These are phyloP conservation scores for Ashinkailepas kermadecensis DNA, from an alignment of 2,888 invertebrate species.

Conservation along the genomic window DNA sequence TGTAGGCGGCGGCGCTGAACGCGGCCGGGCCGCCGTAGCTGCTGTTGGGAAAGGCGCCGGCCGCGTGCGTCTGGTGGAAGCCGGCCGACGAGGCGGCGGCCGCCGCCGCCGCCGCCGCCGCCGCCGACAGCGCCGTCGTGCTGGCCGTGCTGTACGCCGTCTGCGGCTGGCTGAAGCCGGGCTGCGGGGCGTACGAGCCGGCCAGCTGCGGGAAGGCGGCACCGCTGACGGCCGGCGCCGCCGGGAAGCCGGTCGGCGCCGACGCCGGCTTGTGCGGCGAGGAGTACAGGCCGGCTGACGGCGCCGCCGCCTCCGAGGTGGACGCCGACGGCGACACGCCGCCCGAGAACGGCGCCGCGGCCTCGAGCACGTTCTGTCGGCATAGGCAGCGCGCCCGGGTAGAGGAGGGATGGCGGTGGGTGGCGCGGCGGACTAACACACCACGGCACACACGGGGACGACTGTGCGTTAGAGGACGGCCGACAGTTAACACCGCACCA, in stretches of 20 bases:
- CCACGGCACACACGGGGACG: neutral
- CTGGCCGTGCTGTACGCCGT: neutral
- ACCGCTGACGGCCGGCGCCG: neutral
- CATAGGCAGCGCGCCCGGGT: neutral
- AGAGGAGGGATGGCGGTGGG: neutral
- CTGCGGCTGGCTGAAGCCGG: neutral
- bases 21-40: neutral
- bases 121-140: neutral
- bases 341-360: neutral
- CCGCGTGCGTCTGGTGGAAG: neutral
- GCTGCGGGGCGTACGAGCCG: neutral
- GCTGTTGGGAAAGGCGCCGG: neutral
- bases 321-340: neutral
- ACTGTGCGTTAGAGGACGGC: no score
- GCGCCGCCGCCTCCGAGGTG: neutral
- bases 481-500: no score
- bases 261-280: neutral
- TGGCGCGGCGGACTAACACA: neutral
- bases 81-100: neutral
- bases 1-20: neutral
- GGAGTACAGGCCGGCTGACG: neutral
- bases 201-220: neutral
- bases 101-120: neutral
- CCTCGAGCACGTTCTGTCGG: neutral
- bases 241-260: neutral